phyloP scores from a whole-genome alignment of 2,113 vertebrate species.

The Stictonetta naevosa region DNA sequence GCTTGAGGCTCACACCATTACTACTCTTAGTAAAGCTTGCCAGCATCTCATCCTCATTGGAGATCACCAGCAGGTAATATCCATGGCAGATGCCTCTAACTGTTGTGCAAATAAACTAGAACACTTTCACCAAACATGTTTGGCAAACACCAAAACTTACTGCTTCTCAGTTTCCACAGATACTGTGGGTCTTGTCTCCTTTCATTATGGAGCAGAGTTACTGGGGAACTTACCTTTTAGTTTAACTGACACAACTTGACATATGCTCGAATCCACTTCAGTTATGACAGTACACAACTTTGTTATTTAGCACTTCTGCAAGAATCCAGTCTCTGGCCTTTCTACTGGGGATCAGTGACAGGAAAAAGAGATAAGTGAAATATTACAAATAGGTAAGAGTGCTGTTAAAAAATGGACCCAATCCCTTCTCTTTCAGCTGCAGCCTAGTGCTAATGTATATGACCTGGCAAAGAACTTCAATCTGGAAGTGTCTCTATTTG shows the following conservation, averaged over 20 bases:
- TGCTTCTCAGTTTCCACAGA: not conserved
- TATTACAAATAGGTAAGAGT: not conserved
- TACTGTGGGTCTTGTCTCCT: not conserved
- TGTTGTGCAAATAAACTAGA: not conserved
- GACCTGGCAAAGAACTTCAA: constrained; percentile 93
- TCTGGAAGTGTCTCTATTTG: constrained; percentile 95
- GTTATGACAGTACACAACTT: not conserved
- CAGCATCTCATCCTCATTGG: constrained; percentile 97
- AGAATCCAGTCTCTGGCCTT: not conserved
- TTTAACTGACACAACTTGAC: not conserved
- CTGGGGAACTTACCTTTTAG: not conserved
- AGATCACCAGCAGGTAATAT: constrained; percentile 93
- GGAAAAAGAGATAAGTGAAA: not conserved
- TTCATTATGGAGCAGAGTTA: not conserved
- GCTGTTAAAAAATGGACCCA: not conserved
- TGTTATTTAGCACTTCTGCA: not conserved
- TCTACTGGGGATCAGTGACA: not conserved
- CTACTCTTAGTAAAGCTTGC: constrained; percentile 87
- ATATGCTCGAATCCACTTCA: not conserved
- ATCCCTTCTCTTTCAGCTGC: constrained; percentile 79
- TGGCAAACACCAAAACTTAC: not conserved
- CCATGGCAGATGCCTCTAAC: not conserved
- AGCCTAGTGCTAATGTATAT: constrained; percentile 91
- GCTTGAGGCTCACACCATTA: constrained; percentile 93
- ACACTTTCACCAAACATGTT: not conserved